Percentiles rank a stretch among this genome's conserved stretches.
phyloP scores from a whole-genome alignment of 2,113 vertebrate genomes.

The Cynocephalus volans region DNA sequence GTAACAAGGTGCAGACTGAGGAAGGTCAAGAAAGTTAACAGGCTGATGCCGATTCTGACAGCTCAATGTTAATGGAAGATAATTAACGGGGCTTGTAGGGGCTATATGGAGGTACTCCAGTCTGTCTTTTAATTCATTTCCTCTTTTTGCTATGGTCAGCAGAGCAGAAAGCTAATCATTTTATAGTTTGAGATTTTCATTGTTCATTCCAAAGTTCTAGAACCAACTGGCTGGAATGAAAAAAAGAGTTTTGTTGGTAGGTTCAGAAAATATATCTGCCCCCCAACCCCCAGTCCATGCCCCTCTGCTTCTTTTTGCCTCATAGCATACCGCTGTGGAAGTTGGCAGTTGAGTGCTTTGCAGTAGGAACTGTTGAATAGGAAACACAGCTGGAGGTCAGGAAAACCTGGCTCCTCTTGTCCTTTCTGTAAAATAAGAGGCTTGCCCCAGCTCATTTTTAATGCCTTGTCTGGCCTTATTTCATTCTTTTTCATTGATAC shows the following conservation, averaged over 20 bases:
- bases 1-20: conserved; percentile 83
- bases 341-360: background rate
- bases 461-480: background rate
- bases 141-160: conserved; percentile 76
- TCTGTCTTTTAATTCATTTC: conserved; percentile 76
- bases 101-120: conserved; percentile 72
- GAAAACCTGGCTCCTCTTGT: background rate
- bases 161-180: conserved; percentile 64
- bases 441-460: background rate
- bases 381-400: background rate
- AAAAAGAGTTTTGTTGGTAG: background rate
- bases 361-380: conserved; percentile 13
- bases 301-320: background rate
- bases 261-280: background rate
- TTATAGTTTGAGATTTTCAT: conserved; percentile 57
- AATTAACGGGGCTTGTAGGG: conserved; percentile 81
- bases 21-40: conserved; percentile 83
- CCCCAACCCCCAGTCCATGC: background rate
- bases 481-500: conserved; percentile 13
- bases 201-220: conserved; percentile 48
- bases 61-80: conserved; percentile 80
- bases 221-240: conserved; percentile 38
- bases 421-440: background rate
- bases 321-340: background rate
- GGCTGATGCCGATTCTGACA: conserved; percentile 83